These are phyloP conservation scores for Philhelius pedissequus DNA, from an alignment of 2,888 invertebrate species.

Conservation along the genomic window DNA sequence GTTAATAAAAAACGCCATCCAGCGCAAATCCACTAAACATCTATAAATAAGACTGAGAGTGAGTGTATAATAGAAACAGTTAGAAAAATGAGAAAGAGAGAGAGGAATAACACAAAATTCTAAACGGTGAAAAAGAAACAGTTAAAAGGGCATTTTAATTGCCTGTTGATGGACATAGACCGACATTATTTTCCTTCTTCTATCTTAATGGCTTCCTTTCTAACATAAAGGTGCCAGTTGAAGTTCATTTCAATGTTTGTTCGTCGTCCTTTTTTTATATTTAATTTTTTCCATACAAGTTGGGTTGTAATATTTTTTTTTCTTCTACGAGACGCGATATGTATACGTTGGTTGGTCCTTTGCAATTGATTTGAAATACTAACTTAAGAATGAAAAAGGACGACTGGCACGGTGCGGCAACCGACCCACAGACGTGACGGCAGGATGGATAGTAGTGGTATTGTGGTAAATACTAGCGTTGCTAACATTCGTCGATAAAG, in stretches of 20 bases:
- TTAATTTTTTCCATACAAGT: conserved; percentile 43
- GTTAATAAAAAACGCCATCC: conserved; percentile 55
- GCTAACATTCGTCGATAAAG: conserved; percentile 68
- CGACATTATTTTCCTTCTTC: conserved; percentile 67
- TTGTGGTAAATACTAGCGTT: conserved; percentile 62
- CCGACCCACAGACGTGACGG: too few relatives aligned
- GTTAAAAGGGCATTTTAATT: conserved; percentile 67
- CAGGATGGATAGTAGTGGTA: conserved; percentile 44
- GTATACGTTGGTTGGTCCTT: conserved; percentile 1
- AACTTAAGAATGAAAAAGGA: conserved; percentile 44
- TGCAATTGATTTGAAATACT: conserved; percentile 48
- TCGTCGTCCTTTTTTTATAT: conserved; percentile 41
- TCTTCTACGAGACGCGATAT: background rate
- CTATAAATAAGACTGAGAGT: background rate
- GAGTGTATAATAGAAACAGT: too few relatives aligned
- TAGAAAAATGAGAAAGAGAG: background rate
- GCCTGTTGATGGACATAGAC: conserved; percentile 69
- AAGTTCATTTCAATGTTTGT: conserved; percentile 68
- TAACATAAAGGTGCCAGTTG: conserved; percentile 67
- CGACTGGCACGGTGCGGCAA: background rate
- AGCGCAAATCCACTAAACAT: conserved; percentile 32
- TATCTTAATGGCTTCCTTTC: conserved; percentile 68
- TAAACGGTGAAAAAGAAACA: conserved; percentile 41
- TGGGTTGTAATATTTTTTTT: background rate
- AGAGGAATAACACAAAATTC: too few relatives aligned